Evolutionary conservation across 2,797 vertebrate species (phyloP).

Genomic region (Otus scops): DNA sequence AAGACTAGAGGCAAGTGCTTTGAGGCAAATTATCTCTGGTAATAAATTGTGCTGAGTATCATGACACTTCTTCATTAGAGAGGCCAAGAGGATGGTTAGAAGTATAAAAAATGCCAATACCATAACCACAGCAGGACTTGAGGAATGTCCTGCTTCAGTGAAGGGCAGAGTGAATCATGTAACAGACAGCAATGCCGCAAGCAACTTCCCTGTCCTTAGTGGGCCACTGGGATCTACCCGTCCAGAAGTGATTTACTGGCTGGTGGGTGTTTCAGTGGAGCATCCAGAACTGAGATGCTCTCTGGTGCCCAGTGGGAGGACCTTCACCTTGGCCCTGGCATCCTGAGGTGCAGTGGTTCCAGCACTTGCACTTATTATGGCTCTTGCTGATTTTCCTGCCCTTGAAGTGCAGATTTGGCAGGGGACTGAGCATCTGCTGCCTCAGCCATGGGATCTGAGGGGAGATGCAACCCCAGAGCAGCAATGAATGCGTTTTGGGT

Average conservation of each 20-base stretch:
- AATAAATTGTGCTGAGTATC: neutral
- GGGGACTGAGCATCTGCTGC: neutral
- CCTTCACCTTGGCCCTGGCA: fast-evolving
- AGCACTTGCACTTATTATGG: fast-evolving
- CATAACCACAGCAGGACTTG: neutral
- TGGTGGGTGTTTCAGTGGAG: neutral
- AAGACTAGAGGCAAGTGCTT: neutral
- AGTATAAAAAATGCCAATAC: neutral
- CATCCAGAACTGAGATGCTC: neutral
- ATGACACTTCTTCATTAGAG: neutral
- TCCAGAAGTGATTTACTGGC: neutral
- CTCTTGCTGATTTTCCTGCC: neutral
- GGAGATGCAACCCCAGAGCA: neutral
- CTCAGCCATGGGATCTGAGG: neutral
- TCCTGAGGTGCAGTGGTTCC: neutral
- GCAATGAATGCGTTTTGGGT: neutral
- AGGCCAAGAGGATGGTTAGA: neutral
- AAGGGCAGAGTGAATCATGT: neutral
- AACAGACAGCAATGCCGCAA: neutral
- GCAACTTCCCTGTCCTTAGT: neutral
- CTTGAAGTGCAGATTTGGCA: neutral
- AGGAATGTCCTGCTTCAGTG: neutral
- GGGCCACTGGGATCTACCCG: neutral
- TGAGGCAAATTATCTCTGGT: neutral
- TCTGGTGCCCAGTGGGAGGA: neutral